These are phyloP conservation scores for Microcebus griseorufus DNA, from an alignment of 2,113 vertebrate species.

Conservation along the genomic window DNA sequence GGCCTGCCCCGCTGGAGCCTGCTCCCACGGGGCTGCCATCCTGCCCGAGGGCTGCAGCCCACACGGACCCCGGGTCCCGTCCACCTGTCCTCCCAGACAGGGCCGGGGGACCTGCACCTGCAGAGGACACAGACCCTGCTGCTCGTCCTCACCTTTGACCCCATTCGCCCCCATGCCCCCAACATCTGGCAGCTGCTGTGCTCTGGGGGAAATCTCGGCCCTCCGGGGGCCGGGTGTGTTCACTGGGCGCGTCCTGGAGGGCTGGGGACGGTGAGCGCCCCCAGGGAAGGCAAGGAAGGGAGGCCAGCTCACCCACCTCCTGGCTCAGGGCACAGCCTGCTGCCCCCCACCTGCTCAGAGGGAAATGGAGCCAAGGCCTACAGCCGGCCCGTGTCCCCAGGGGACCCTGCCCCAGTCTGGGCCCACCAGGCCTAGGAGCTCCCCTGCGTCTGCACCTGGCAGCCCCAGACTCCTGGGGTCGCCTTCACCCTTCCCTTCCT, in stretches of 20 bases:
- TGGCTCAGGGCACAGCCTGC: not conserved
- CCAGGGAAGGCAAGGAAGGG: not conserved
- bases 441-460: too few species aligned
- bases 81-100: not conserved
- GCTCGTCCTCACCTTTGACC: too few species aligned
- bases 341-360: not conserved
- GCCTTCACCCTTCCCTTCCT: not conserved
- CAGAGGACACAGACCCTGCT: fast-evolving
- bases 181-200: fast-evolving
- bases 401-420: not conserved
- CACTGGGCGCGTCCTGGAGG: not conserved
- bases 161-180: too few species aligned
- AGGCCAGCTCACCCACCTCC: not conserved
- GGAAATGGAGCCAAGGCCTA: not conserved
- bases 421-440: too few species aligned
- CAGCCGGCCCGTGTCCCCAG: fast-evolving
- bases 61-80: not conserved
- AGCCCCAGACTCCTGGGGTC: not conserved
- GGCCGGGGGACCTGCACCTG: not conserved
- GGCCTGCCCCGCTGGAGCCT: not conserved
- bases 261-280: fast-evolving
- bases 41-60: not conserved
- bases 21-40: not conserved
- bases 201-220: not conserved
- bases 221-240: not conserved